Evolutionary conservation across 2,888 invertebrate species (phyloP).

Genomic region (Cantharis flavilabris): DNA sequence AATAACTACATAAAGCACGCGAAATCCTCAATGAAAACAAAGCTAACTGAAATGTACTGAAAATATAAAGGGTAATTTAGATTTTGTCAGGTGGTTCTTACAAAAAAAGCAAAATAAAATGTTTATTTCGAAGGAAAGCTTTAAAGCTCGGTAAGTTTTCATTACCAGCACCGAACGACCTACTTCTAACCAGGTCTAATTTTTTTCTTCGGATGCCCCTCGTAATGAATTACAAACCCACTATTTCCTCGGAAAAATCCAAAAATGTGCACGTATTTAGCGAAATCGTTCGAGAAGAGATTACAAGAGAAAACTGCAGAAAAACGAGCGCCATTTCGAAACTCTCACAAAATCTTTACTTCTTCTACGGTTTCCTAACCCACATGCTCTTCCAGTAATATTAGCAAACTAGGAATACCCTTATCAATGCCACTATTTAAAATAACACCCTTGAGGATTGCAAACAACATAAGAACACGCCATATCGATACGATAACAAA

Average conservation of each 20-base stretch:
- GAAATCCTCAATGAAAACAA: neutral
- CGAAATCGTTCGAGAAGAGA: neutral
- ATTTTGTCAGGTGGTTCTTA: neutral
- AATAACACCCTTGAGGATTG: constrained; percentile 11
- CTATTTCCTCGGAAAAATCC: neutral
- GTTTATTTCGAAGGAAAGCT: neutral
- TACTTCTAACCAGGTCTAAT: neutral
- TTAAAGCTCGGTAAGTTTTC: neutral
- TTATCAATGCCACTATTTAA: constrained; percentile 22
- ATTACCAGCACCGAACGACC: neutral
- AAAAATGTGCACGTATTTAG: neutral
- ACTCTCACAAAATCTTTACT: neutral
- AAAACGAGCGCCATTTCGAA: neutral
- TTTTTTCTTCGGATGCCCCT: neutral
- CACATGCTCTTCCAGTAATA: neutral
- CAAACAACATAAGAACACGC: constrained; percentile 11
- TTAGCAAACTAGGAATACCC: constrained; percentile 20
- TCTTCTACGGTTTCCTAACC: neutral
- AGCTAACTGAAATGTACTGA: neutral
- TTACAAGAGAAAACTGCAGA: neutral
- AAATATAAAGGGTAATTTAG: neutral
- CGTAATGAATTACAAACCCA: neutral
- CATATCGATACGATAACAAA: constrained; percentile 17
- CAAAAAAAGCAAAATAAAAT: neutral
- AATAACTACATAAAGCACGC: neutral